phyloP scores from a whole-genome alignment of 2,888 invertebrate species.

The Melanchra persicariae region DNA sequence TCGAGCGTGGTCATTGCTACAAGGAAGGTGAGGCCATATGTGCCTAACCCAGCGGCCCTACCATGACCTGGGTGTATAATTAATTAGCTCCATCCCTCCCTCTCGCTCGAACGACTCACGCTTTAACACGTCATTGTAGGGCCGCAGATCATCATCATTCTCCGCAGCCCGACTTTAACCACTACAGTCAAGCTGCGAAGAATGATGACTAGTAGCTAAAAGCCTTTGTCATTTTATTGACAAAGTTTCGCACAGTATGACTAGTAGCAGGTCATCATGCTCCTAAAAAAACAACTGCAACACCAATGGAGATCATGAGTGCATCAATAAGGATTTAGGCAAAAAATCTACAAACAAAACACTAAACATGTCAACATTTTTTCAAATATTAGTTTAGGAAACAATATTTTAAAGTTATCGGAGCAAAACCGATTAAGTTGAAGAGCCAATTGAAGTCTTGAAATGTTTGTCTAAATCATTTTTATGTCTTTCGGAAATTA shows the following conservation, averaged over 20 bases:
- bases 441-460: slow-evolving; percentile 31
- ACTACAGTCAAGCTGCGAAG: too few relatives aligned
- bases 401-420: slow-evolving; percentile 35
- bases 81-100: too few relatives aligned
- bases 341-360: slow-evolving; percentile 44
- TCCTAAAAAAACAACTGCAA: slow-evolving; percentile 12
- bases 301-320: background rate
- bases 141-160: too few relatives aligned
- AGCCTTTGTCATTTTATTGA: background rate
- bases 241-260: background rate
- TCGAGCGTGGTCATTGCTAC: too few relatives aligned
- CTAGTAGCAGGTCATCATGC: background rate
- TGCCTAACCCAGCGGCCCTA: too few relatives aligned
- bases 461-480: slow-evolving; percentile 32
- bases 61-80: too few relatives aligned
- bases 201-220: background rate
- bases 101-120: too few relatives aligned
- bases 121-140: too few relatives aligned
- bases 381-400: slow-evolving; percentile 57
- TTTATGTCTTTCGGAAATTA: slow-evolving; percentile 36
- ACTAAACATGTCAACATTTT: slow-evolving; percentile 57
- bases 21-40: too few relatives aligned
- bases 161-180: too few relatives aligned
- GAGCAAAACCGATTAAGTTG: slow-evolving; percentile 31
- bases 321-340: slow-evolving; percentile 15